Base-by-base conservation (phyloP, 2,797 vertebrate genomes). In the Sebastes minor region DNA sequence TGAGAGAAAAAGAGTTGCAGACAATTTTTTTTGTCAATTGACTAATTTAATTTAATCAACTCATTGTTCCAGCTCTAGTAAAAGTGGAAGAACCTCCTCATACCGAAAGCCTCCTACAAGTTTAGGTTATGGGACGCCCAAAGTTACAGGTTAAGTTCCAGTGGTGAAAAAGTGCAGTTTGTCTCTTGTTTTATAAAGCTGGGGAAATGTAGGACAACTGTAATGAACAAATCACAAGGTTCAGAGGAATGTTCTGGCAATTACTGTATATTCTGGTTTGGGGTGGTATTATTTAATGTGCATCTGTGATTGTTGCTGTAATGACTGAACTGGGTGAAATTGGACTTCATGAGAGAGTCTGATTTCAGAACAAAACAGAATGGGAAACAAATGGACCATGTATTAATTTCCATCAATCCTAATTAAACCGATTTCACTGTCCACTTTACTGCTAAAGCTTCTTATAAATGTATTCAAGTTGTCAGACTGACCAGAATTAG, bases 401-500 rank as follows among this genome's bases (percentile, higher is more conserved):
- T 27, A 53, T 71, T 28, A 49, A 78, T 28, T 69, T 63, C 55
- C 6, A 27, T 69, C 28, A 23, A 52, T 70, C 14, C 60, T 60
- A 52, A 62, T 33, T 5, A 46, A 38, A 62, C 6, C n/a, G 4
- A 77, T 72, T 72, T 52, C 66, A 16, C 25, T 66, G 42, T 71
- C 68, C 56, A 46, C 18, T 80, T 78, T 18, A n/a, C 38, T 22
- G 6, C n/a, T 30, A 33, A 33, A 55, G 28, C 60, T 64, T 74
- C 67, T 74, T 60, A 3, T 52, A 32, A 61, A 64, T 74, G 2
- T 38, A 77, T 68, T 78, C 56, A 72, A 70, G 60, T 80, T 76
- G 55, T 83, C 46, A 33, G 60, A 68, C 55, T 55, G 76, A 56
- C 49, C 80, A 82, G 71, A 88, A 92, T 84, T 70, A 90, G 84